phyloP scores from a whole-genome alignment of 1,140 invertebrate genomes.

The Luehdorfia chinensis region DNA sequence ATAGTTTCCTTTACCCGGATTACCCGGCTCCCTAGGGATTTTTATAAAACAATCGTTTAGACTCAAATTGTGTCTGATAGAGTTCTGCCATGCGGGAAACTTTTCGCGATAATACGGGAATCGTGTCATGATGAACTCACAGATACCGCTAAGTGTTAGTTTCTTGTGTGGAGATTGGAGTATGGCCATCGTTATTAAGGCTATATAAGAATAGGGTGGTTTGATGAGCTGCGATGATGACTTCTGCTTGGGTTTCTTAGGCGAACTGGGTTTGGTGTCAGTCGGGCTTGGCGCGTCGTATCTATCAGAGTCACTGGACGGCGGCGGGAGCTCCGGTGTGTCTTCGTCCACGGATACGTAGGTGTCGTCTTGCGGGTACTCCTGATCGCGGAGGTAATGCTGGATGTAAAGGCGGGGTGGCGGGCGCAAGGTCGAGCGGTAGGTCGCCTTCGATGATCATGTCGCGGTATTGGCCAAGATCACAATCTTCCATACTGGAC shows the following conservation, averaged over 20 bases:
- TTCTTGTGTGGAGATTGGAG: conserved; percentile 98
- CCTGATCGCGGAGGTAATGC: conserved; percentile 59
- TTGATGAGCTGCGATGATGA: conserved; percentile 80
- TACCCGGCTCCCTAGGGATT: conserved; percentile 97
- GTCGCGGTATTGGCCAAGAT: conserved; percentile 64
- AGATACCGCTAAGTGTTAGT: conserved; percentile 97
- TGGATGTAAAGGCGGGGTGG: conserved; percentile 63
- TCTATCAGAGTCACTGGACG: conserved; percentile 61
- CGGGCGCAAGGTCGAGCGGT: conserved; percentile 61
- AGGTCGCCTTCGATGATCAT: conserved; percentile 71
- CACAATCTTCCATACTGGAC: conserved; percentile 68
- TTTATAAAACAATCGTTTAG: conserved; percentile 99
- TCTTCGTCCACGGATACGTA: conserved; percentile 70
- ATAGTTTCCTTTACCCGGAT: conserved; percentile 99
- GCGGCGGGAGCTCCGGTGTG: conserved; percentile 55
- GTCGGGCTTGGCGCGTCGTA: conserved; percentile 61
- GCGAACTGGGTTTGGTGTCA: conserved; percentile 54
- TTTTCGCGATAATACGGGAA: conserved; percentile 98
- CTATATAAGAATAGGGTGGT: conserved; percentile 98
- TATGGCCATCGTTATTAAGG: conserved; percentile 98
- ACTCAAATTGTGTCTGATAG: conserved; percentile 97
- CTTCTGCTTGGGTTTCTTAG: conserved; percentile 65
- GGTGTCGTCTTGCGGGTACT: conserved; percentile 59
- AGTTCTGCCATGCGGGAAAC: conserved; percentile 98
- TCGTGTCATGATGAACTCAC: conserved; percentile 98